phyloP scores from a whole-genome alignment of 2,113 vertebrate species.

The Rhinolophus ferrumequinum region DNA sequence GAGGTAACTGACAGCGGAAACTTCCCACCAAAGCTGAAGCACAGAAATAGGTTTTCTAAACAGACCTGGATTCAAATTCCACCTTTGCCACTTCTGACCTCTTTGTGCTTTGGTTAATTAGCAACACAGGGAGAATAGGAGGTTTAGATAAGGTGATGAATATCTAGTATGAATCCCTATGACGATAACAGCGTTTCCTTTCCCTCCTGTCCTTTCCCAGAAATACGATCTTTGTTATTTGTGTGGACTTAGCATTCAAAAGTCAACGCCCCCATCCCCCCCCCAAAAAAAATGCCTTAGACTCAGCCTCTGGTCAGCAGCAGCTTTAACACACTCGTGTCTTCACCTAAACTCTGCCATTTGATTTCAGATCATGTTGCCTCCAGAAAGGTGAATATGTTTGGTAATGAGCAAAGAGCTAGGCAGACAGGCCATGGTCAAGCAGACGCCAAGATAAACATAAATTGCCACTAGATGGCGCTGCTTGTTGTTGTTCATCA shows the following conservation, averaged over 20 bases:
- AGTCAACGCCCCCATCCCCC: neutral
- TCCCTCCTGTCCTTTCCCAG: neutral
- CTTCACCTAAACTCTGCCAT: neutral
- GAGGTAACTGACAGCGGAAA: neutral
- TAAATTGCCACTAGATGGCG: constrained; percentile 73
- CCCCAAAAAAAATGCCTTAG: neutral
- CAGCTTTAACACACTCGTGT: neutral
- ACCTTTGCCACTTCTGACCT: neutral
- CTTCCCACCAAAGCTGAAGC: neutral
- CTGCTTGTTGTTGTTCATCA: constrained; percentile 29
- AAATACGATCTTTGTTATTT: neutral
- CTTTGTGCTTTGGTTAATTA: neutral
- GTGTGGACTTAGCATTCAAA: constrained; percentile 10
- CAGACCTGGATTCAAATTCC: neutral
- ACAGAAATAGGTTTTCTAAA: neutral
- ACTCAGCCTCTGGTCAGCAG: neutral
- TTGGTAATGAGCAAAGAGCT: neutral
- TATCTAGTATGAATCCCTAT: neutral
- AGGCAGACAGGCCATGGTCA: neutral
- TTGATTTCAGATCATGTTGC: neutral
- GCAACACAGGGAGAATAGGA: neutral
- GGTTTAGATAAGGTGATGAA: neutral
- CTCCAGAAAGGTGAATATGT: neutral
- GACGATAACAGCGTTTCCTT: neutral
- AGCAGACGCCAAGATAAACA: neutral